Conservation (phyloP, 2,113 vertebrate genomes). For the Melanotaenia duboulayi region DNA sequence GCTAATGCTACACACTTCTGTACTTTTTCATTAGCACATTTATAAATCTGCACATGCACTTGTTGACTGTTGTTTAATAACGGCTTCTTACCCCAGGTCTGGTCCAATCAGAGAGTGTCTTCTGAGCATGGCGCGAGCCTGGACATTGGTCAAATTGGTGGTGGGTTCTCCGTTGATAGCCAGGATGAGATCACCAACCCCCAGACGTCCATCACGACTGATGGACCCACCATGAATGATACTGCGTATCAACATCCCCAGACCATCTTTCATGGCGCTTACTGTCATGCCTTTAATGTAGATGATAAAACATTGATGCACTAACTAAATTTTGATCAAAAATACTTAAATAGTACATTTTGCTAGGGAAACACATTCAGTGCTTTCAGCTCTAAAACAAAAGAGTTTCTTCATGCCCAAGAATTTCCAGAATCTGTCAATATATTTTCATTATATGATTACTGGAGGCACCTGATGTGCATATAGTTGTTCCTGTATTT, state of each 20-base stretch:
- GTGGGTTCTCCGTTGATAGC: conserved; percentile 93
- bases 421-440: background rate
- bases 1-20: no score
- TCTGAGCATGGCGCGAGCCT: conserved; percentile 93
- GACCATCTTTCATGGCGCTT: conserved; percentile 90
- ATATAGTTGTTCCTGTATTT: background rate
- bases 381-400: background rate
- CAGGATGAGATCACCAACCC: conserved; percentile 93
- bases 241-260: conserved; percentile 94
- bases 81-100: conserved; percentile 89
- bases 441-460: background rate
- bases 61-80: background rate
- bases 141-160: conserved; percentile 88
- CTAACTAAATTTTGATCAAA: background rate
- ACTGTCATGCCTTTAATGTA: conserved; percentile 92
- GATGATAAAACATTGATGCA: background rate
- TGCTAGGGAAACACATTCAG: background rate
- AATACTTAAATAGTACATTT: background rate
- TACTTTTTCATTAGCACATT: no score
- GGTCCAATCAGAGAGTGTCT: conserved; percentile 94
- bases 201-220: conserved; percentile 91
- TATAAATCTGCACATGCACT: background rate
- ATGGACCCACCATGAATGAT: conserved; percentile 95
- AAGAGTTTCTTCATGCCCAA: background rate
- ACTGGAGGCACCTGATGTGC: background rate